Base-by-base conservation (phyloP, 2,888 invertebrate species). In the Muschampia staudingeri region DNA sequence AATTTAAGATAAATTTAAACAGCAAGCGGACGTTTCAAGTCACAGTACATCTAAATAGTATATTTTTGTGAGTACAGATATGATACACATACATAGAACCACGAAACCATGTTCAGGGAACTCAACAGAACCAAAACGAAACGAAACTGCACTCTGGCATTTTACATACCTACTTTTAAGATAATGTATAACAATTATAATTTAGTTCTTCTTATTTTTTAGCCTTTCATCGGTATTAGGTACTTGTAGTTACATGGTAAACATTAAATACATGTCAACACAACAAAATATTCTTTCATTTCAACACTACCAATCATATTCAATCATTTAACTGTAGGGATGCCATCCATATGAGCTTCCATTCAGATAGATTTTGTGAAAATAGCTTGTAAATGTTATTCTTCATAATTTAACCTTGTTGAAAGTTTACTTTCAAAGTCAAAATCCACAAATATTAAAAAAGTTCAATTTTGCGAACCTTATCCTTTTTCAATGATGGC, bases 261-360 rank as follows among this genome's bases (percentile, higher is more conserved):
- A 96, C 96, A 96, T 96, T 96, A 96, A 96, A 96, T 96, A 96
- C 96, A 96, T 96, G 96, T 95, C 95, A 95, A 96, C 96, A 96
- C 95, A 93, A 94, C 94, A 94, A 94, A 91, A 91, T 93, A 94
- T 92, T 96, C 96, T 96, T 96, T 96, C 95, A 96, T 96, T 96
- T 96, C 91, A 87, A 92, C 91, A 95, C 94, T 70, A 92, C 93
- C 88, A 93, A 76, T 81, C 80, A 81, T 81, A 76, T 65, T 67
- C 73, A 79, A n/a, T 76, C 76, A 73, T 69, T 19, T 42, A 19
- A 40, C 2, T 70, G 14, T 70, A 70, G 70, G 70, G 70, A 37
- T 70, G 40, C 70, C 70, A 70, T 70, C 70, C 40, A 69, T 69
- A 16, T 61, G 16, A 19, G n/a, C 19, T 56, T 56, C 8, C 8